Conservation (phyloP, 2,113 vertebrate genomes). For the Urocitellus parryii region DNA sequence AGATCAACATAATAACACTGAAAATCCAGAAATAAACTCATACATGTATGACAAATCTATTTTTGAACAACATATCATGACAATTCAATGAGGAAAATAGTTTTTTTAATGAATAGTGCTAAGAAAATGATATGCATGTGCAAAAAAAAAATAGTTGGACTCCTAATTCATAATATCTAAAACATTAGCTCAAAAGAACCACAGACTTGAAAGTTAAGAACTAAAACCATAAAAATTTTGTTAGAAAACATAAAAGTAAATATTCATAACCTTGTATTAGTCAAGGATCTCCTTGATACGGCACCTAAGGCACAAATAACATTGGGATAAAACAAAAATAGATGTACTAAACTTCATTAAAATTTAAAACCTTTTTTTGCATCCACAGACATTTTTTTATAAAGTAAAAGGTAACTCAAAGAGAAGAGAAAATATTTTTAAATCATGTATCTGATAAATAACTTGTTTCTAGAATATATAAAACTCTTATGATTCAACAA, state of each 20-base stretch:
- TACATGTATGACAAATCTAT: background rate
- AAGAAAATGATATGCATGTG: background rate
- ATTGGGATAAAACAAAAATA: background rate
- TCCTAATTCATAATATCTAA: background rate
- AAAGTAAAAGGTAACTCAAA: background rate
- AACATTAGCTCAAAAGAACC: background rate
- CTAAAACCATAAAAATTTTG: background rate
- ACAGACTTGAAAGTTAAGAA: background rate
- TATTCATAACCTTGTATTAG: background rate
- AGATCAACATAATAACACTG: background rate
- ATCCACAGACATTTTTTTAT: background rate
- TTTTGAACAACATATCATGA: background rate
- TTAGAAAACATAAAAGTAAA: background rate
- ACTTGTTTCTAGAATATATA: background rate
- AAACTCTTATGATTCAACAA: background rate
- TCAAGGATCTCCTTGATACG: background rate
- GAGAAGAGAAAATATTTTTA: constrained; percentile 16
- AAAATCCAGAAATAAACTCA: background rate
- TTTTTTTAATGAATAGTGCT: background rate
- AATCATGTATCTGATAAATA: background rate
- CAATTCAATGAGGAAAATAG: background rate
- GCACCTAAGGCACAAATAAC: background rate
- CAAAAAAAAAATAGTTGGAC: background rate
- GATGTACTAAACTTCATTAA: background rate
- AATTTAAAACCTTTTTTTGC: background rate